These are phyloP conservation scores for Hyposoter dolosus DNA, from an alignment of 2,888 invertebrate genomes.

Conservation along the genomic window DNA sequence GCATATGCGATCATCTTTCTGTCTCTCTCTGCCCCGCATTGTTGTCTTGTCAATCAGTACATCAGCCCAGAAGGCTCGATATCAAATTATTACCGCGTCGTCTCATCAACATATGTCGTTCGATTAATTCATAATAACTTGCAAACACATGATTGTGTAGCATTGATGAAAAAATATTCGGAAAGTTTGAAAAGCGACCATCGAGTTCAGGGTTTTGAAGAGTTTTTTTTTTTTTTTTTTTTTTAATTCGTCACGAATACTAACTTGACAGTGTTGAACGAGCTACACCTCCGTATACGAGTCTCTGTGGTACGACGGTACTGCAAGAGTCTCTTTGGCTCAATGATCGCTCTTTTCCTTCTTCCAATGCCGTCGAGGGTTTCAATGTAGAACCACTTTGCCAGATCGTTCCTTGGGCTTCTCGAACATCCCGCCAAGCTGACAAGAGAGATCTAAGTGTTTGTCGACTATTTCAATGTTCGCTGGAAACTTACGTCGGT, in stretches of 20 bases:
- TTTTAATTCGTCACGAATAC: background rate
- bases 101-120: no score
- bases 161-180: background rate
- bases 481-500: slow-evolving; percentile 23
- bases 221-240: background rate
- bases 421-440: slow-evolving; percentile 47
- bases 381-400: slow-evolving; percentile 50
- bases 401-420: slow-evolving; percentile 46
- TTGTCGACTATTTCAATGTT: slow-evolving; percentile 57
- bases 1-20: background rate
- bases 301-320: background rate
- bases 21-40: no score
- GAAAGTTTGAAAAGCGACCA: background rate
- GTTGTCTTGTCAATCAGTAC: no score
- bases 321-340: background rate
- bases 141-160: no score
- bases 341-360: slow-evolving; percentile 4
- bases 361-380: slow-evolving; percentile 26
- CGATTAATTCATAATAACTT: no score
- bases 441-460: slow-evolving; percentile 47
- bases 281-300: background rate
- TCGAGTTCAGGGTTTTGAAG: background rate
- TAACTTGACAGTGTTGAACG: slow-evolving; percentile 4
- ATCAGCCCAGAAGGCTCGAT: no score
- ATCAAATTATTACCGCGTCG: no score